Base-by-base conservation (phyloP, 2,888 invertebrate genomes). In the Cantharis rustica region DNA sequence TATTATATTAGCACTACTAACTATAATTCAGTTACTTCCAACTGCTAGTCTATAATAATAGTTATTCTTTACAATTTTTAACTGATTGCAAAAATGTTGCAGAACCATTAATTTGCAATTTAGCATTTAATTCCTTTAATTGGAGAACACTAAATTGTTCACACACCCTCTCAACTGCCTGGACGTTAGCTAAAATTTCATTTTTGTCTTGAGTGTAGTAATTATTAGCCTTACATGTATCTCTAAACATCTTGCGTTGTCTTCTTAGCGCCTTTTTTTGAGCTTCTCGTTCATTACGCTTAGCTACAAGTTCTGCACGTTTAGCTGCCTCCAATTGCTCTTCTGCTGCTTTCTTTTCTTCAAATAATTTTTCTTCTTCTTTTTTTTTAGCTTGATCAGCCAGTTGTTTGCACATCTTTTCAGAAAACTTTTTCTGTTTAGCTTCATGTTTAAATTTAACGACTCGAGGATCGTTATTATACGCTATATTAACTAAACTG, bases 391-490 rank as follows among this genome's bases (percentile, higher is more conserved):
- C 95, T 88, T 94, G 94, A 0, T 92, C 94, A 16, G 95, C 95
- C 88, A 95, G 93, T 90, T 94, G 94, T 89, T 94, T 81, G 94
- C 91, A n/a, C n/a, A n/a, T n/a, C 86, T 98, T 98, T 1, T 93
- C 93, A 4, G 97, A 97, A 70, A 95, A 88, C 87, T 98, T 98
- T 81, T 92, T 93, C 82, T 97, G 96, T 85, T 96, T 96, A 81
- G 98, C 98, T 75, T 97, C 96, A 83, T 96, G 96, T 85, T 96
- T 98, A 88, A 98, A 98, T 83, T 93, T 93, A 73, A 92, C 93
- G 84, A 99, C 96, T 82, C 99, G 91, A 0, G 98, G 98, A 89
- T 99, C 99, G 86, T 95, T 93, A 81, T 94, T 93, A 87, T 99
- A 99, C 0, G 98, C 97, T 86, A 96, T 91, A 86, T 99, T 99